These are phyloP conservation scores for Myotis planiceps DNA, from an alignment of 2,797 vertebrate genomes.

Conservation along the genomic window DNA sequence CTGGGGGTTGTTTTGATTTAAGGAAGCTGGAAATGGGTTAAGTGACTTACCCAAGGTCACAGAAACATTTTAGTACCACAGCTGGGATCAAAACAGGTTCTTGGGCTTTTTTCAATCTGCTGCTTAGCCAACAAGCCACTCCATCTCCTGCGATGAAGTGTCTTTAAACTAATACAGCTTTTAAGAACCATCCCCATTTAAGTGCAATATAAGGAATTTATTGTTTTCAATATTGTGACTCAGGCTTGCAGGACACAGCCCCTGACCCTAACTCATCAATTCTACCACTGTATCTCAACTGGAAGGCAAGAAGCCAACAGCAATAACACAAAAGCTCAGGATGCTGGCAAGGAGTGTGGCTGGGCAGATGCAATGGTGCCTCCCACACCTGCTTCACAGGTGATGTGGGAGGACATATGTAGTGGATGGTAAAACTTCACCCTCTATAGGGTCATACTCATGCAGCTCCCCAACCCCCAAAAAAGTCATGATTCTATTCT, in stretches of 20 bases:
- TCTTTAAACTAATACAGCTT: slow-evolving; percentile 50
- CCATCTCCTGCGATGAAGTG: neutral
- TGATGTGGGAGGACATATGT: rapidly evolving
- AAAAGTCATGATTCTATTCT: neutral
- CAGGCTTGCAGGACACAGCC: neutral
- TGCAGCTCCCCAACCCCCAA: neutral
- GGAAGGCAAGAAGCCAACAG: neutral
- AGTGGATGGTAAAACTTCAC: neutral
- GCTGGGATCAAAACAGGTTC: neutral
- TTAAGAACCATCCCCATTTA: slow-evolving; percentile 1
- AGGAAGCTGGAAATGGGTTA: neutral
- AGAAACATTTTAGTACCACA: neutral
- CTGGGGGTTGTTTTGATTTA: neutral
- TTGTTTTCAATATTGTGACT: neutral
- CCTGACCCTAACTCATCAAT: neutral
- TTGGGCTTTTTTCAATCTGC: neutral
- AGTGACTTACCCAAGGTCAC: slow-evolving; percentile 41
- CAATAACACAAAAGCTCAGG: neutral
- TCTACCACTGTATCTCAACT: neutral
- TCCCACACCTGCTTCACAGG: neutral
- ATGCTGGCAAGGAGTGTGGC: neutral
- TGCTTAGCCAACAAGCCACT: neutral
- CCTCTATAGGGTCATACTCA: neutral
- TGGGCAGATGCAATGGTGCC: neutral
- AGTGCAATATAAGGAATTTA: neutral